Conservation (phyloP, 2,113 vertebrate species). For the Alouatta palliata region DNA sequence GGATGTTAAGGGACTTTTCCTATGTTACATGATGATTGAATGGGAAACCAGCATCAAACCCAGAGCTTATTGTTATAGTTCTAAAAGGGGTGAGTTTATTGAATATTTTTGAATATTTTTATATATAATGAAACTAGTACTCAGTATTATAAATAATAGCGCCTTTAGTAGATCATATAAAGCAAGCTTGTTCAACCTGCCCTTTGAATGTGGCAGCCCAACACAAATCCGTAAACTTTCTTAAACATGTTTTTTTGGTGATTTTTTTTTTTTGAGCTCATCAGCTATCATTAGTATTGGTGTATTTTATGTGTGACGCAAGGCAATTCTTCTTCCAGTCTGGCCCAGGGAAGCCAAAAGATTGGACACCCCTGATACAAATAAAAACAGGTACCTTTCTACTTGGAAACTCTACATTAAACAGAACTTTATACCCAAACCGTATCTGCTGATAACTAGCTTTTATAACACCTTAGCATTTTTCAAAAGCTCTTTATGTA, state of each 20-base stretch:
- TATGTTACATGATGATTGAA: background rate
- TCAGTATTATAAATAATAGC: background rate
- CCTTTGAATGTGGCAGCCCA: too few species aligned
- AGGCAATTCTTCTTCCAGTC: too few species aligned
- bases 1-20: background rate
- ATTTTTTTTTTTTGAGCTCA: too few species aligned
- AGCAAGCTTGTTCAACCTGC: background rate
- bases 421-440: background rate
- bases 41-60: background rate
- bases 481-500: background rate
- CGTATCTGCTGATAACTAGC: background rate
- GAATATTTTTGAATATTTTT: background rate
- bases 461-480: background rate
- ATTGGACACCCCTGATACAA: background rate
- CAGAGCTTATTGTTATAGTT: background rate
- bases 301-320: too few species aligned
- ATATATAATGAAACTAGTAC: too few species aligned
- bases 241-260: too few species aligned
- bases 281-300: too few species aligned
- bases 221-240: too few species aligned
- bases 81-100: background rate
- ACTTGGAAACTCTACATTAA: background rate
- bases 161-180: background rate
- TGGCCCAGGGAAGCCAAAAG: too few species aligned
- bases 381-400: background rate